Base-by-base conservation (phyloP, 2,888 invertebrate genomes). In the Slavum lentiscoides region DNA sequence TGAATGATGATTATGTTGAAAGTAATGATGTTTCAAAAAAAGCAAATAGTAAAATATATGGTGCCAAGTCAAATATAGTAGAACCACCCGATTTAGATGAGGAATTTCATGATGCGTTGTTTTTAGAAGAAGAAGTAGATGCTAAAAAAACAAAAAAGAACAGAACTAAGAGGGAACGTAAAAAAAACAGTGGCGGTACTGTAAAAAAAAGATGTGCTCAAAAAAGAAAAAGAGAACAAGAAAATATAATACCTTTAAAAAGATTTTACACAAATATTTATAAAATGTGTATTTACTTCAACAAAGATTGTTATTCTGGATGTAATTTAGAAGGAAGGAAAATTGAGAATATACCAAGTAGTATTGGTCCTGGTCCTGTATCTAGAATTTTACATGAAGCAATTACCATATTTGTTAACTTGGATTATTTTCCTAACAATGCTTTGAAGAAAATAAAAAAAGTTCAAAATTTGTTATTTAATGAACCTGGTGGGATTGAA, bases 321-420 rank as follows among this genome's bases (percentile, higher is more conserved):
- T 43, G 7, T 39, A 49, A 64, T 39, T 2, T 64, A 15, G 5
- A 23, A n/a, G 64, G 4, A 23, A 70, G 30, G 2, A 66, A 72
- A 72, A 23, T 55, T n/a, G 2, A 3, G 1, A 3, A 21, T 0
- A 43, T 80, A 43, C 80, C 80, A 72, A 0, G 23, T 19, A 15
- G 19, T 64, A 72, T 80, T 80, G 80, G 80, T 23, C 80, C 80
- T 0, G 80, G 80, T 55, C 62, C 64, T 53, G 64, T 58, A 23
- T 58, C 39, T 15, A n/a, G 1, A 23, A n/a, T 72, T 23, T 72
- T 80, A 66, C 21, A 58, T 0, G 8, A 80, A n/a, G 80, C 72
- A 43, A 43, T 80, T 1, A 30, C 21, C 6, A 0, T 59, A n/a
- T 80, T 80, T 58, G 17, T 80, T 58, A n/a, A 64, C 30, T 55